Conservation (phyloP, 2,797 vertebrate genomes). For the Danio albolineatus region DNA sequence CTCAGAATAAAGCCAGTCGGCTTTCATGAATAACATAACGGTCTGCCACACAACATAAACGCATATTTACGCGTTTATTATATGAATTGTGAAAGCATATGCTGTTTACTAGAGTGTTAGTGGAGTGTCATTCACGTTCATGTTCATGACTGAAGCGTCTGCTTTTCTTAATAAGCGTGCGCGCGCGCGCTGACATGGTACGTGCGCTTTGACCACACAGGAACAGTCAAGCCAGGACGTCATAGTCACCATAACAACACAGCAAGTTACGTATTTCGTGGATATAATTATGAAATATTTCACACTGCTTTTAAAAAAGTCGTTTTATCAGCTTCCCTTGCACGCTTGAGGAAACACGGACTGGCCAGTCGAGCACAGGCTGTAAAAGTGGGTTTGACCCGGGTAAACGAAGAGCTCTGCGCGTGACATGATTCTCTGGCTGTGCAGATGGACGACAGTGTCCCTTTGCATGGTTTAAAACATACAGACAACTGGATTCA, state of each 20-base stretch:
- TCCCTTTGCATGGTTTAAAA: not conserved
- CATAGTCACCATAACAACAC: slow-evolving; percentile 13
- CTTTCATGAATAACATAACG: not conserved
- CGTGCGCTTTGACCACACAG: slow-evolving; percentile 53
- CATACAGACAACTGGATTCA: not conserved
- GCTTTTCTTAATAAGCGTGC: not conserved
- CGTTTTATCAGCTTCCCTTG: not conserved
- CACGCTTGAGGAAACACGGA: not conserved
- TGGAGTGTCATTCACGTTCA: not conserved
- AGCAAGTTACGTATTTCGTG: not conserved
- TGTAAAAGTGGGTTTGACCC: slow-evolving; percentile 28
- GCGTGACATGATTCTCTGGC: not conserved
- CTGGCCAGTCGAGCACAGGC: not conserved
- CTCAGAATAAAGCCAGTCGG: not conserved
- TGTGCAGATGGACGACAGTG: not conserved
- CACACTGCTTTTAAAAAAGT: not conserved
- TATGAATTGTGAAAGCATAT: not conserved
- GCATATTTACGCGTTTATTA: not conserved
- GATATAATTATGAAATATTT: too few relatives aligned
- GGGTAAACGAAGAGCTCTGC: not conserved
- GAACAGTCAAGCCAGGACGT: slow-evolving; percentile 1
- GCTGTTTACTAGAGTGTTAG: not conserved
- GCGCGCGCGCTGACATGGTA: slow-evolving; percentile 24
- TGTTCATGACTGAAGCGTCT: not conserved
- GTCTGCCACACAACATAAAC: not conserved